Evolutionary conservation across 2,113 vertebrate species (phyloP), one percentile per base, ranked within the genome.

Genomic region (Nanger granti): DNA sequence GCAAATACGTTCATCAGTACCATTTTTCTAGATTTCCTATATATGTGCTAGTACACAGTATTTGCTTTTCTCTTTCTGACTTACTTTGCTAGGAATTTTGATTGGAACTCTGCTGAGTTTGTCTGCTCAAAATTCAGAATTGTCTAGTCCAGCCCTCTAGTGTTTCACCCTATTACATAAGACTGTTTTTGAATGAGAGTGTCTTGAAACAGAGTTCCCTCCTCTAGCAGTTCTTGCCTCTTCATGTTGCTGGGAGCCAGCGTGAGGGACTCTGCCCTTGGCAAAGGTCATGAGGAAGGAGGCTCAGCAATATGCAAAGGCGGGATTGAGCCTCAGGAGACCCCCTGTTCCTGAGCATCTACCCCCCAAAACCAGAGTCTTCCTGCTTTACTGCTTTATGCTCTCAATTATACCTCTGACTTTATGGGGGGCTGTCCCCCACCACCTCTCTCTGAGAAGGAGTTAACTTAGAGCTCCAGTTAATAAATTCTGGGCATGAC

Each of bases 21-120:
- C 22, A 3, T 41, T 26, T 24, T 41, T 3, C 22, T 7, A 76
- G 69, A 13, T 13, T 76, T 18, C 37, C n/a, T 76, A 13, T 26
- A 26, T 26, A 2, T 26, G 69, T 13, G 37, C 11, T 13, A 41
- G 22, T 7, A 13, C 22, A 13, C 37, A 13, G 1, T 1, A 7
- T 26, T 76, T 44, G 5, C 37, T 41, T 76, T 76, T 7, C 69
- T 76, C 69, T 44, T 76, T 41, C 69, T 41, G 69, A 41, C 69
- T 76, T 7, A 76, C 37, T 41, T 76, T 66, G 11, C 18, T 41
- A 87, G 87, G 20, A 88, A 7, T 69, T 54, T 37, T n/a, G 5
- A 17, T 11, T 37, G 62, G 47, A 89, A 37, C 87, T 69, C 13
- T 54, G 28, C 18, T 69, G 49, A 18, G 47, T n/a, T 24, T 69